Evolutionary conservation across 2,797 vertebrate genomes (phyloP).

Genomic region (Micropoecilia bifurca): DNA sequence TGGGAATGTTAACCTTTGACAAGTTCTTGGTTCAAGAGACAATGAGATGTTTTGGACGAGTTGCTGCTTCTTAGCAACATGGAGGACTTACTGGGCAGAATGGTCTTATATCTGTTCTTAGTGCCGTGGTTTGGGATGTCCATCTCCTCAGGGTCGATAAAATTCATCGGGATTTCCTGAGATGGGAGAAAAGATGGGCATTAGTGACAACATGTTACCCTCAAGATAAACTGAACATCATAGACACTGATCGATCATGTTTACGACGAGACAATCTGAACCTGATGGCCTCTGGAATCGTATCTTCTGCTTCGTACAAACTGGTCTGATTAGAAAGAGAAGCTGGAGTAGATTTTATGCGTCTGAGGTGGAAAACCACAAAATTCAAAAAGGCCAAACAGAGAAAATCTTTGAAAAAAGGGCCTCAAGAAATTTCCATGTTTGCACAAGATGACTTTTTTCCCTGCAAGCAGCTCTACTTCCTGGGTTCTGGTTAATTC

Average conservation of each 20-base stretch:
- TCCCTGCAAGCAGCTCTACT: neutral
- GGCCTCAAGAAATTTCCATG: neutral
- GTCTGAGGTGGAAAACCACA: neutral
- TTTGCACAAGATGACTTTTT: neutral
- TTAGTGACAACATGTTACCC: neutral
- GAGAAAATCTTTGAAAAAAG: neutral
- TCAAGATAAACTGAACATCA: neutral
- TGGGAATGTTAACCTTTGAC: slow-evolving; percentile 47
- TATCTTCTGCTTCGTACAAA: neutral
- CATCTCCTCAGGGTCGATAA: slow-evolving; percentile 95
- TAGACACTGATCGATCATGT: neutral
- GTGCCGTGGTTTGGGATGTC: slow-evolving; percentile 93
- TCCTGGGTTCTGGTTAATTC: neutral
- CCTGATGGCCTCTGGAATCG: neutral
- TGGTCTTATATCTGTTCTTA: slow-evolving; percentile 98
- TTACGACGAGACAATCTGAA: neutral
- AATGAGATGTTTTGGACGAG: slow-evolving; percentile 20
- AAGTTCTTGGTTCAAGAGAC: slow-evolving; percentile 55
- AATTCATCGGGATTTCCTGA: slow-evolving; percentile 99
- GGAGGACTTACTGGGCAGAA: slow-evolving; percentile 92
- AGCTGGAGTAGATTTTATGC: neutral
- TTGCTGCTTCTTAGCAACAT: slow-evolving; percentile 34
- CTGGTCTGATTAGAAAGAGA: neutral
- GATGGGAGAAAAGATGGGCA: slow-evolving; percentile 12
- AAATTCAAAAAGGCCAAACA: neutral